Conservation (phyloP, 2,113 vertebrate genomes). For the Pangasianodon gigas region DNA sequence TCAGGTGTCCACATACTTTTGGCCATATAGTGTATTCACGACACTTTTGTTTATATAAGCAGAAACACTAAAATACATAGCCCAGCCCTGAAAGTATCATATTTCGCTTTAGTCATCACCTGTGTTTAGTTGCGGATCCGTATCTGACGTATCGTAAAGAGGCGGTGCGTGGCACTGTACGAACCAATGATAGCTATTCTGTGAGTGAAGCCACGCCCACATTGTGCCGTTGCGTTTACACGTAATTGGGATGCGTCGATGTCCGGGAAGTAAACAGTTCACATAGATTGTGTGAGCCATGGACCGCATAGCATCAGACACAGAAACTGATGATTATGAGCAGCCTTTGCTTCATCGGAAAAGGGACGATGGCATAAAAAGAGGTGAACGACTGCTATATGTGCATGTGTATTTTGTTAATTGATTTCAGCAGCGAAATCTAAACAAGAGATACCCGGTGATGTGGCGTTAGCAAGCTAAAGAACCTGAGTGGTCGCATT, state of each 20-base stretch:
- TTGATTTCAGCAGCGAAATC: not conserved
- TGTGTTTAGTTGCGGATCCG: not conserved
- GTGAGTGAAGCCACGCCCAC: not conserved
- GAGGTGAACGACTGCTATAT: conserved; percentile 48
- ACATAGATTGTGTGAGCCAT: conserved; percentile 41
- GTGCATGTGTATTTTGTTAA: not conserved
- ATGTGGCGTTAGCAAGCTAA: not conserved
- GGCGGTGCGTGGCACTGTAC: not conserved
- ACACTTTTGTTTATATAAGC: not conserved
- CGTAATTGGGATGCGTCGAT: not conserved
- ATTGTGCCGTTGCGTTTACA: too few species aligned
- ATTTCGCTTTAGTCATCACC: not conserved
- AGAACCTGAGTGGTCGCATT: not conserved
- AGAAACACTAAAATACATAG: not conserved
- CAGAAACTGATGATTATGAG: conserved; percentile 67
- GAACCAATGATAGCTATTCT: not conserved
- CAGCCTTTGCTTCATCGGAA: conserved; percentile 67
- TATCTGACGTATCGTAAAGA: not conserved
- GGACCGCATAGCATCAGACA: conserved; percentile 64
- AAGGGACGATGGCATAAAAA: conserved; percentile 53
- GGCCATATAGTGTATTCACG: too few species aligned
- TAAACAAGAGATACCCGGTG: not conserved
- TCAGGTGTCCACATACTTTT: not conserved
- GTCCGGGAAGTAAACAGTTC: conserved; percentile 28
- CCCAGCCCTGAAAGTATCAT: not conserved